Conservation (phyloP, 2,113 vertebrate genomes). For the Piprites chloris region DNA sequence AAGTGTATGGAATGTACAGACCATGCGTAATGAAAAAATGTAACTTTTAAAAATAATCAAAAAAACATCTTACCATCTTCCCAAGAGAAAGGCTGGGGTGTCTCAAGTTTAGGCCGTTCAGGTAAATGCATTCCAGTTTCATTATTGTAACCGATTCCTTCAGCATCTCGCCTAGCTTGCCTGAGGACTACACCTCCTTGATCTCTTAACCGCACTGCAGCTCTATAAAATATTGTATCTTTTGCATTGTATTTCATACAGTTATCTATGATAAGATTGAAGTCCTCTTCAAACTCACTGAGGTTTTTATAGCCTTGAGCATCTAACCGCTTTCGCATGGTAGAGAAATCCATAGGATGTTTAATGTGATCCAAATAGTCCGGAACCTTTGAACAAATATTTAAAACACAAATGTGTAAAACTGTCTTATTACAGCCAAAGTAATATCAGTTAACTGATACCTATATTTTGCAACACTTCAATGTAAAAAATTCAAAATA, state of each 20-base stretch:
- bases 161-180: constrained; percentile 85
- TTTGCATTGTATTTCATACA: constrained; percentile 98
- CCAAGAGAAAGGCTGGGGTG: constrained; percentile 86
- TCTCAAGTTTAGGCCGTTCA: constrained; percentile 83
- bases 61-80: constrained; percentile 86
- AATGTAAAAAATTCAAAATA: neutral
- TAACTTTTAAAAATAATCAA: neutral
- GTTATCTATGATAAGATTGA: constrained; percentile 92
- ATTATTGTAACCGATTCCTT: constrained; percentile 86
- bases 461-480: neutral
- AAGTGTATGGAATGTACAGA: neutral
- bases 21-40: neutral
- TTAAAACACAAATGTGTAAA: neutral
- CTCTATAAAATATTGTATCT: constrained; percentile 95
- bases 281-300: constrained; percentile 90
- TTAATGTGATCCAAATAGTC: constrained; percentile 96
- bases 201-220: constrained; percentile 89
- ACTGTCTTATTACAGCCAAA: neutral
- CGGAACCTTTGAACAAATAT: constrained; percentile 83
- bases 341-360: constrained; percentile 95
- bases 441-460: neutral
- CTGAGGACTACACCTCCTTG: constrained; percentile 91
- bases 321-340: constrained; percentile 89
- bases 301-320: constrained; percentile 87
- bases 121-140: constrained; percentile 90